Evolutionary conservation across 2,113 vertebrate genomes (phyloP).

Genomic region (Rhegmatorhina hoffmannsi): DNA sequence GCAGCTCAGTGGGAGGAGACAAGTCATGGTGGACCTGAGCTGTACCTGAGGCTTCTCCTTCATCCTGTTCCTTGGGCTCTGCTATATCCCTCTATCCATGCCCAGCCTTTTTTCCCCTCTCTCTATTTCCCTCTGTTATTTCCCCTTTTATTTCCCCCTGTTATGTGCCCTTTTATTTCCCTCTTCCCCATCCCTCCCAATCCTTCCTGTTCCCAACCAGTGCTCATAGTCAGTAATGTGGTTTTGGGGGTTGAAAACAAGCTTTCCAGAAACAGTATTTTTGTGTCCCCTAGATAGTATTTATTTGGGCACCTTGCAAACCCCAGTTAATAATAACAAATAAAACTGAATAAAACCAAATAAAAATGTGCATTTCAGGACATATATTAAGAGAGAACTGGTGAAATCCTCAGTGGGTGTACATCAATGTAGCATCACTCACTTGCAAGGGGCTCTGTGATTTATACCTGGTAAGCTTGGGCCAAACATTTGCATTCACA

Average conservation of each 20-base stretch:
- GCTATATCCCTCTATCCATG: no score
- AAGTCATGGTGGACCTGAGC: neutral
- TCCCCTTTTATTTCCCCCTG: neutral
- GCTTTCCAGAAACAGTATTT: neutral
- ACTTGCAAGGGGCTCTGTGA: neutral
- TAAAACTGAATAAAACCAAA: neutral
- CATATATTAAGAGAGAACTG: neutral
- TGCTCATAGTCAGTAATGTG: neutral
- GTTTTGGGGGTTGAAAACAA: neutral
- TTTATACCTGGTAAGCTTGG: neutral
- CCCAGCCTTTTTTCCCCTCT: neutral
- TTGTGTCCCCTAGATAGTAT: neutral
- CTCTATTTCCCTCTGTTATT: neutral
- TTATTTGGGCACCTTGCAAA: neutral
- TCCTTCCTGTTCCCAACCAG: neutral
- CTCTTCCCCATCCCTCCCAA: neutral
- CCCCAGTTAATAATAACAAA: neutral
- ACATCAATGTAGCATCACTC: neutral
- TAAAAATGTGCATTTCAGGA: neutral
- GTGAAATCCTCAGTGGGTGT: neutral
- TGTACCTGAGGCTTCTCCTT: neutral
- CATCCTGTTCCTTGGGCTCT: fast-evolving
- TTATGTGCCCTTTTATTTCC: neutral
- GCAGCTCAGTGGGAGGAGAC: neutral
- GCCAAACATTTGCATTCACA: neutral